Conservation (phyloP, 2,113 vertebrate species). For the Notarius quadriscutis region DNA sequence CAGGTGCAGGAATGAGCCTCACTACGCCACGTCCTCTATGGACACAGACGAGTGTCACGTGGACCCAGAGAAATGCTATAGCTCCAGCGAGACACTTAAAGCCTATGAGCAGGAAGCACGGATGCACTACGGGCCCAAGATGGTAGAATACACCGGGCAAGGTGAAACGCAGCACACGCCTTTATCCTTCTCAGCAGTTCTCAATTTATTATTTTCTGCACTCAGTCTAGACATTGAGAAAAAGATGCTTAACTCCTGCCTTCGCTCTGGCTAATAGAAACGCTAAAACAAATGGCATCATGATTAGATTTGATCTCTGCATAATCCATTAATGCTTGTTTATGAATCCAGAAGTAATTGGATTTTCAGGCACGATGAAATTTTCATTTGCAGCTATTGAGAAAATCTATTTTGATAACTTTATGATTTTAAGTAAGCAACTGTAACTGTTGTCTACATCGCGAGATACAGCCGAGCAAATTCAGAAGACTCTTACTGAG, state of each 20-base stretch:
- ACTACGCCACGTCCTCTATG: constrained; percentile 81
- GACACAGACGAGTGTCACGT: constrained; percentile 81
- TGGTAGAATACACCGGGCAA: constrained; percentile 82
- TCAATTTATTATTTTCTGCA: neutral
- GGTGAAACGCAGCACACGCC: constrained; percentile 64
- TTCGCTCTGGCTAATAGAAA: constrained; percentile 37
- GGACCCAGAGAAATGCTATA: constrained; percentile 83
- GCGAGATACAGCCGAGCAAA: neutral
- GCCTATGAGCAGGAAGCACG: constrained; percentile 81
- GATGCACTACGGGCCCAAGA: constrained; percentile 82
- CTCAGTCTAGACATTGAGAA: neutral
- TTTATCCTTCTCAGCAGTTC: too few species aligned
- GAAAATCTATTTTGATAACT: constrained; percentile 33
- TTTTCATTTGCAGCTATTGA: constrained; percentile 44
- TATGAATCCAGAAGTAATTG: constrained; percentile 32
- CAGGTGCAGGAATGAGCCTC: constrained; percentile 77
- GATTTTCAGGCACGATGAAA: constrained; percentile 31
- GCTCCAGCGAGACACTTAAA: constrained; percentile 83
- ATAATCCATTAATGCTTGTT: constrained; percentile 43
- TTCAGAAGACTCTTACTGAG: neutral
- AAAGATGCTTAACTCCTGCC: neutral
- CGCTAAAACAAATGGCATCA: constrained; percentile 41
- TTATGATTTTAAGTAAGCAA: neutral
- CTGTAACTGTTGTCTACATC: neutral
- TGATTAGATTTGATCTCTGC: constrained; percentile 35